phyloP scores from a whole-genome alignment of 2,888 invertebrate genomes.

The Himalopsyche japonica region DNA sequence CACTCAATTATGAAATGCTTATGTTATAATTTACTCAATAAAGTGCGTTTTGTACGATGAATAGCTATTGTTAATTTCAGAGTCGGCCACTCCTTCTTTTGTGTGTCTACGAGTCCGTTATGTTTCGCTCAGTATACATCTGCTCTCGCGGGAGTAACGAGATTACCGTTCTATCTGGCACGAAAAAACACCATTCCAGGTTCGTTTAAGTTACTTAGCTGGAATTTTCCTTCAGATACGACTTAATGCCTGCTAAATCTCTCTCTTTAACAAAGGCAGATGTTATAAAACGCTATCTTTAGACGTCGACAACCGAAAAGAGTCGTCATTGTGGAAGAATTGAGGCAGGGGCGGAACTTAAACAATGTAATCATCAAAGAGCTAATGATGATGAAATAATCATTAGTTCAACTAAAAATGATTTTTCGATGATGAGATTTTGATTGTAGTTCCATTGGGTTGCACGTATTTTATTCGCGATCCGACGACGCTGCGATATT shows the following conservation, averaged over 20 bases:
- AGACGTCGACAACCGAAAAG: constrained; percentile 23
- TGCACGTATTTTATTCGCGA: no score
- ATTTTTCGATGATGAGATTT: no score
- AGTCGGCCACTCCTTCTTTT: not conserved
- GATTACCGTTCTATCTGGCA: constrained; percentile 10
- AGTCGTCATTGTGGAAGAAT: not conserved
- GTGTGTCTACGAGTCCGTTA: not conserved
- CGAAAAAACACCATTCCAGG: constrained; percentile 8
- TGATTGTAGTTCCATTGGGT: no score
- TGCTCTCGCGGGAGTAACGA: constrained; percentile 6
- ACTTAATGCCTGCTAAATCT: constrained; percentile 30
- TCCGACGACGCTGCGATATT: no score
- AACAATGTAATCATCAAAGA: not conserved
- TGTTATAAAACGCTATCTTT: constrained; percentile 26
- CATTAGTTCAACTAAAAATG: no score
- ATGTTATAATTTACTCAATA: no score
- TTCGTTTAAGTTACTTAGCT: constrained; percentile 4
- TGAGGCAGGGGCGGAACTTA: not conserved
- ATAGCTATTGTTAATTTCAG: not conserved
- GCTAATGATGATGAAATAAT: no score
- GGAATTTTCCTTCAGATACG: constrained; percentile 23
- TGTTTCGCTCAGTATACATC: not conserved
- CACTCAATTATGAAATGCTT: no score
- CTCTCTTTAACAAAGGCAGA: constrained; percentile 30
- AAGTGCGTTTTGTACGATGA: not conserved